Base-by-base conservation (phyloP, 2,797 vertebrate genomes). In the Coccyzus lansbergi region DNA sequence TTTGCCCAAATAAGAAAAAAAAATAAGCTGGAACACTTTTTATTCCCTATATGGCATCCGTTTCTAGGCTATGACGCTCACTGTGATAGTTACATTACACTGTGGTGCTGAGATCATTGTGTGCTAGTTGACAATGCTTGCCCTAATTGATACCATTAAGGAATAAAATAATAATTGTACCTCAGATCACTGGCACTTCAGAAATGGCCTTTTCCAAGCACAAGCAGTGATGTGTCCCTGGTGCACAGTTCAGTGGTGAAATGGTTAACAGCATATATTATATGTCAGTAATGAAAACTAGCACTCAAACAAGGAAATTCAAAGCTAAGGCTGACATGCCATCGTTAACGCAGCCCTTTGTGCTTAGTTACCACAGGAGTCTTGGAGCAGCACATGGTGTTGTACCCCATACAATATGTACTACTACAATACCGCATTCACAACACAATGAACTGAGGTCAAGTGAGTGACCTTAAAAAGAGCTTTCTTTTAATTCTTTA, bases 401-500 rank as follows among this genome's bases (percentile, higher is more conserved):
- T 96, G 96, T 95, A 96, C 95, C 93, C 95, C 94, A 96, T 91
- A 97, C 96, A 96, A 97, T 95, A 95, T 93, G 93, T 95, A 91
- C 96, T 95, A 84, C 92, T 94, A 95, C 94, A 96, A 96, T 97
- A 95, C 93, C 0, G 28, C 94, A 95, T 97, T 97, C 95, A 95
- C 93, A 95, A 97, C 92, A 95, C 96, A 97, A 95, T 96, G 94
- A 95, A 95, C 65, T 60, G 81, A 95, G 96, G 95, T 96, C 95
- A 97, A 97, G 95, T 90, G 93, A 95, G 86, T 93, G 96, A 97
- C 96, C 95, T 92, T 93, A 96, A 94, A 97, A 96, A 96, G 95
- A 95, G 94, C 94, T 97, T 97, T 95, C 93, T 96, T 96, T 96
- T 92, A 91, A 95, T 96, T 97, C 96, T 97, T 95, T 96, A 97